Conservation (phyloP, 1,140 invertebrate genomes). For the Pachypsylla venusta region DNA sequence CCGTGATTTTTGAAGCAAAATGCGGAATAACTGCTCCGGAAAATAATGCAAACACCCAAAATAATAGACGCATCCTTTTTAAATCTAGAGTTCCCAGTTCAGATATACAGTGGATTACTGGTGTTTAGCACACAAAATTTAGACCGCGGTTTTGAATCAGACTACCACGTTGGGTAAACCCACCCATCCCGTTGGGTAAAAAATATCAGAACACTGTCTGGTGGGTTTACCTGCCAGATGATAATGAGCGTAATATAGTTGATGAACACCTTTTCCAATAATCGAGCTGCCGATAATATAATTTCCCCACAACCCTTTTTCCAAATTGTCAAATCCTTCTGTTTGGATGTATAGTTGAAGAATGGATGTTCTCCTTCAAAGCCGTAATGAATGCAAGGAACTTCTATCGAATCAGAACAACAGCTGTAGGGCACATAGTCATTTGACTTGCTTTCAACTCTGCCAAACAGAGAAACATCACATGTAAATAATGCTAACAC, state of each 20-base stretch:
- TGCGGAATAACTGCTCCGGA: too few species aligned
- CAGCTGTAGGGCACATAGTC: constrained; percentile 4
- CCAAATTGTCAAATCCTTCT: not conserved
- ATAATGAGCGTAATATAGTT: not conserved
- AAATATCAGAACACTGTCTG: too few species aligned
- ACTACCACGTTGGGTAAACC: too few species aligned
- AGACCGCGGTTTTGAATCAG: too few species aligned
- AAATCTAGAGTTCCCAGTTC: too few species aligned
- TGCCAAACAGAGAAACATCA: not conserved
- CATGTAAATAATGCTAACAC: not conserved
- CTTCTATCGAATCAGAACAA: not conserved
- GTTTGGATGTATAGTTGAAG: not conserved
- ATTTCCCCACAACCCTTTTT: not conserved
- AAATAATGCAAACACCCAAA: too few species aligned
- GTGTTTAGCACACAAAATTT: too few species aligned
- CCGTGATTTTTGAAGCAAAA: too few species aligned
- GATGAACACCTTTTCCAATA: not conserved
- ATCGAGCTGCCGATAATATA: not conserved
- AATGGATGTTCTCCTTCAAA: not conserved
- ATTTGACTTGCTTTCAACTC: not conserved
- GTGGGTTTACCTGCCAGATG: not conserved
- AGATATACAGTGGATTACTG: too few species aligned
- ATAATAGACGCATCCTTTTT: too few species aligned
- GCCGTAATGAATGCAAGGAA: constrained; percentile 2
- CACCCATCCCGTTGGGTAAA: too few species aligned